Base-by-base conservation (phyloP, 2,113 vertebrate genomes). In the Aplodontia rufa region DNA sequence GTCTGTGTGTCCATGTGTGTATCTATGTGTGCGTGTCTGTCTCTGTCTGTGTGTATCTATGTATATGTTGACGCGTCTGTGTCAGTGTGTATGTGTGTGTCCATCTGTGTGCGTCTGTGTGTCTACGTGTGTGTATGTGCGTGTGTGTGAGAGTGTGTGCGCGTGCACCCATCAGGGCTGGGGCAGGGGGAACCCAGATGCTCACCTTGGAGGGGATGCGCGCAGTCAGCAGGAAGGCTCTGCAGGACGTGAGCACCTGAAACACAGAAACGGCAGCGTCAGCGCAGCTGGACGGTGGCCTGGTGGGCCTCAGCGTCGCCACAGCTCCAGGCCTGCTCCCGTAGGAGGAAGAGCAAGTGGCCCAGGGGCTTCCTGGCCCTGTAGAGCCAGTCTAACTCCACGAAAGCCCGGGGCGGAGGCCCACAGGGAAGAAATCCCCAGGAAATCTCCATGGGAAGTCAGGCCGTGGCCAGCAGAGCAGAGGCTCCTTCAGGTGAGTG, bases 181-280 rank as follows among this genome's bases (percentile, higher is more conserved):
- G n/a, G n/a, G n/a, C n/a, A n/a, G n/a, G n/a, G n/a, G n/a, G n/a
- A n/a, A n/a, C n/a, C n/a, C 3, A 5, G 2, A 0, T 22, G 66
- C 98, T 99, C 99, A 99, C 99, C 99, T 99, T 99, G 96, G 99
- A 98, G 82, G 99, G 99, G 97, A 99, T 99, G 66, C 99, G 99
- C 30, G 99, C 99, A 0, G 99, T 99, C 96, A 99, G 93, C 19
- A 99, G 99, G 98, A 99, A 99, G 64, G 98, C 99, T 6, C 99
- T 98, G 97, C 99, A 99, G 97, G 99, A 98, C 10, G 99, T 99
- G 9, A 99, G 98, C n/a, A 99, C 99, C 99, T 99, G 96, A 19
- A 84, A 97, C 94, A 90, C 45, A 94, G 96, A 84, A 97, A 8
- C 28, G 80, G 32, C 32, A 94, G 35, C 51, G 1, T 55, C 53